A percentile compares a stretch with the other conserved stretches of the same genome.
phyloP scores from a whole-genome alignment of 2,797 vertebrate genomes.

The Tragopan temminckii region DNA sequence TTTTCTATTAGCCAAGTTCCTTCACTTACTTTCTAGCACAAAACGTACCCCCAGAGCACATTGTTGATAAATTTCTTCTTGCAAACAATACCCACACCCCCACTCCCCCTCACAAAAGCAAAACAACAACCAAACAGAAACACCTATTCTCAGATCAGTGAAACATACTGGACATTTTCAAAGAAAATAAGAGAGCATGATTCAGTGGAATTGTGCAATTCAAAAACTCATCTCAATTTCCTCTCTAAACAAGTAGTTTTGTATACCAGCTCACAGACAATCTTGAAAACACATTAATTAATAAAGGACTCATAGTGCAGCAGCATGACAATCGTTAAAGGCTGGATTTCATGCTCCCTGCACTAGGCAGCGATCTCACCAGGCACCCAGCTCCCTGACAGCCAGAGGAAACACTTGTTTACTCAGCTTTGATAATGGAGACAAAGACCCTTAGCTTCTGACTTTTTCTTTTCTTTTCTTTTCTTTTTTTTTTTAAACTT shows the following conservation, averaged over 20 bases:
- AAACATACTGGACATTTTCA: not conserved
- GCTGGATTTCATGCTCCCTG: not conserved
- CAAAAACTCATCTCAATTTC: not conserved
- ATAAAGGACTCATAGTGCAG: not conserved
- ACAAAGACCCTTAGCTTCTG: not conserved
- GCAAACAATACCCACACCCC: not conserved
- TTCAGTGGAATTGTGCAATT: not conserved
- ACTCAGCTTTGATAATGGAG: slow-evolving; percentile 36
- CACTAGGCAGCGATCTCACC: not conserved
- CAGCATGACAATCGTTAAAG: not conserved
- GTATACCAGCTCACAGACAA: not conserved
- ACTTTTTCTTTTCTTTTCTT: not conserved
- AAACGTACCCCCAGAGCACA: not conserved
- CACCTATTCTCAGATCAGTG: not conserved
- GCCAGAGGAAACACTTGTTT: slow-evolving; percentile 39
- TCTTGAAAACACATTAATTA: not conserved
- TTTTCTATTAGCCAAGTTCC: slow-evolving; percentile 23
- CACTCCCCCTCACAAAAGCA: too few relatives aligned
- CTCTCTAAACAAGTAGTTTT: not conserved
- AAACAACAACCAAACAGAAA: not conserved
- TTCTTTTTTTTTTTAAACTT: not conserved
- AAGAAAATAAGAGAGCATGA: not conserved
- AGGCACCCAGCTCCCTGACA: not conserved
- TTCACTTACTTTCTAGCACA: slow-evolving; percentile 3
- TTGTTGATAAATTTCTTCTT: not conserved